phyloP scores from a whole-genome alignment of 2,113 vertebrate genomes.

The Pantherophis guttatus region DNA sequence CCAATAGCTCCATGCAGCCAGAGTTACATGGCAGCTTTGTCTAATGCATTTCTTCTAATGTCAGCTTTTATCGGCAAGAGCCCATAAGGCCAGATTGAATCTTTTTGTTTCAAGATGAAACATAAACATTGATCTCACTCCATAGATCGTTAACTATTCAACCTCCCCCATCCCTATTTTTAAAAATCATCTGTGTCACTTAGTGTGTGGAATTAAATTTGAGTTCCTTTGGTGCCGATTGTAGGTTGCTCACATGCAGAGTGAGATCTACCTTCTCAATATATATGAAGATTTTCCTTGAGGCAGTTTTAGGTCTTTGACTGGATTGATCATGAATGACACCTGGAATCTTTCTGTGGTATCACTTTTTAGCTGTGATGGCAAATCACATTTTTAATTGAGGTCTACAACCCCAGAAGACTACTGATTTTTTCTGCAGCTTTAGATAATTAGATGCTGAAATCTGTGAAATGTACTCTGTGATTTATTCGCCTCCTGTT shows the following conservation, averaged over 20 bases:
- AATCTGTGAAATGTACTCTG: neutral
- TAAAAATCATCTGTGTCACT: neutral
- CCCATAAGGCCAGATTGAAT: neutral
- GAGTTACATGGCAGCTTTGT: neutral
- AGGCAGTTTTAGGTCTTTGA: neutral
- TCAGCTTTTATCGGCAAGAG: neutral
- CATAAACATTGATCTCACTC: neutral
- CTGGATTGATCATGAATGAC: neutral
- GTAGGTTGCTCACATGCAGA: neutral
- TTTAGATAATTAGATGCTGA: conserved; percentile 5
- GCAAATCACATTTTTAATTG: neutral
- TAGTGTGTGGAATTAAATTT: neutral
- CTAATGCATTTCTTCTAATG: neutral
- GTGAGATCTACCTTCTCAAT: neutral
- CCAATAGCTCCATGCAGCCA: neutral
- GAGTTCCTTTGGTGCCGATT: neutral
- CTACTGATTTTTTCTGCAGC: neutral
- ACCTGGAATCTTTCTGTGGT: neutral
- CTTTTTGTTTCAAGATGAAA: neutral
- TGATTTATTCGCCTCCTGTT: neutral
- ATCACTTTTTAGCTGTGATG: neutral
- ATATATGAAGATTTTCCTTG: neutral
- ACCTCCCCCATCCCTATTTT: neutral
- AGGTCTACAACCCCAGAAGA: neutral
- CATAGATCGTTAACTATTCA: neutral